phyloP scores from a whole-genome alignment of 2,797 vertebrate species.

The Neosilurus hyrtlii region DNA sequence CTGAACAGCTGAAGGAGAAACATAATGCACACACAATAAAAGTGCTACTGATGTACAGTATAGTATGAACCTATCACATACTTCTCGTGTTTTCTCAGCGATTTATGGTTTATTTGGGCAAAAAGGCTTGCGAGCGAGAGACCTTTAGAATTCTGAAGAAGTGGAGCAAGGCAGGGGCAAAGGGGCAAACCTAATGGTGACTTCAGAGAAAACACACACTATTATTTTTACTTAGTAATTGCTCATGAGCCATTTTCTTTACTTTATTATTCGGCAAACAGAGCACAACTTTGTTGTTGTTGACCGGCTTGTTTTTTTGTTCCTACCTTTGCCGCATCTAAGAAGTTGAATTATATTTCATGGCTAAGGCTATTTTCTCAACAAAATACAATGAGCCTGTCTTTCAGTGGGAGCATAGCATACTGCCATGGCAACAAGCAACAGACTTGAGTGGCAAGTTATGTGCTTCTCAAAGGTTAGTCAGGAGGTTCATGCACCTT shows the following conservation, averaged over 20 bases:
- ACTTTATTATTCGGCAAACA: conserved; percentile 24
- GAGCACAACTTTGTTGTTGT: conserved; percentile 20
- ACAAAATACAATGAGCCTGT: conserved; percentile 58
- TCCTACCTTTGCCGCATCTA: conserved; percentile 41
- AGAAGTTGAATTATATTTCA: conserved; percentile 55
- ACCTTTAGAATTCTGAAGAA: neutral
- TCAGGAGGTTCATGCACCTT: conserved; percentile 55
- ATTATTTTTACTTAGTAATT: conserved; percentile 34
- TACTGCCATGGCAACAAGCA: conserved; percentile 59
- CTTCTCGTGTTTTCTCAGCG: neutral
- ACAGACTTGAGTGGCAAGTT: conserved; percentile 48
- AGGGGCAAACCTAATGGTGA: neutral
- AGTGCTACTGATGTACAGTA: too few species aligned
- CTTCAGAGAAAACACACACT: neutral
- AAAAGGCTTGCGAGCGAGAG: neutral
- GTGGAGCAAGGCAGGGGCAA: too few species aligned
- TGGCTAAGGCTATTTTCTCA: conserved; percentile 55
- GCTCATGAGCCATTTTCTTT: conserved; percentile 36
- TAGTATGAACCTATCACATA: neutral
- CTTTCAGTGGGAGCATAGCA: conserved; percentile 52
- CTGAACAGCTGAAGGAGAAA: neutral
- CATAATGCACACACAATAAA: neutral
- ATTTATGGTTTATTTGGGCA: neutral
- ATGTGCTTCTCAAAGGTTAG: conserved; percentile 55
- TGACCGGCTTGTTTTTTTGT: conserved; percentile 45